Base-by-base conservation (phyloP, 1,140 invertebrate genomes). In the Diorhabda sublineata region DNA sequence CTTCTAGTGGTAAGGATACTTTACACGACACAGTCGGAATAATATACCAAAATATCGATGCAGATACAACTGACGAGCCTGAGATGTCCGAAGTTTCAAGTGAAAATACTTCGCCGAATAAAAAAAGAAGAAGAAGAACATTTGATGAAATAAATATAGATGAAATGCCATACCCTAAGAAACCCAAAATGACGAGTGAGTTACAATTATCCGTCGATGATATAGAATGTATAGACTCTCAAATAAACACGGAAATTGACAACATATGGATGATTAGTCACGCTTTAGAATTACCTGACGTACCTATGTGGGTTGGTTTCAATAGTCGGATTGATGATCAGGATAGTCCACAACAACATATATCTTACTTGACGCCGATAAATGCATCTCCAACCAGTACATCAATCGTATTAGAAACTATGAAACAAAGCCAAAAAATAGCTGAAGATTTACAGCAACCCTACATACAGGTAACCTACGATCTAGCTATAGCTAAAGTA, bases 321-420 rank as follows among this genome's bases (percentile, higher is more conserved):
- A 63, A 63, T 44, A 43, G 42, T 9, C 9, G 3, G 45, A 63
- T 42, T 4, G 42, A 42, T 26, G 3, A 11, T 3, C 26, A 26
- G 7, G 26, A 41, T 42, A 60, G 42, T 9, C 8, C 3, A 4
- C 4, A 11, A 44, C 5, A 63, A 9, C 61, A 63, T 11, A 11
- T 61, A n/a, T 11, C 42, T 61, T 61, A 61, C 66, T 66, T 76
- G 42, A 69, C 75, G 42, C 67, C 45, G 68, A 80, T 80, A 47
- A 80, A 81, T 74, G 9, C 42, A 5, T 78, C 75, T 6, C 79
- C 77, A 47, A 80, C 79, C 61, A 69, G 68, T 68, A 64, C 42
- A 45, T 26, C 71, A 63, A 77, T 81, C 42, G 77, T 83, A 8
- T 44, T 61, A n/a, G 72, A 75, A 74, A 81, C 79, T 26, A 74